Evolutionary conservation across 2,113 vertebrate species (phyloP).

Genomic region (Progne subis): DNA sequence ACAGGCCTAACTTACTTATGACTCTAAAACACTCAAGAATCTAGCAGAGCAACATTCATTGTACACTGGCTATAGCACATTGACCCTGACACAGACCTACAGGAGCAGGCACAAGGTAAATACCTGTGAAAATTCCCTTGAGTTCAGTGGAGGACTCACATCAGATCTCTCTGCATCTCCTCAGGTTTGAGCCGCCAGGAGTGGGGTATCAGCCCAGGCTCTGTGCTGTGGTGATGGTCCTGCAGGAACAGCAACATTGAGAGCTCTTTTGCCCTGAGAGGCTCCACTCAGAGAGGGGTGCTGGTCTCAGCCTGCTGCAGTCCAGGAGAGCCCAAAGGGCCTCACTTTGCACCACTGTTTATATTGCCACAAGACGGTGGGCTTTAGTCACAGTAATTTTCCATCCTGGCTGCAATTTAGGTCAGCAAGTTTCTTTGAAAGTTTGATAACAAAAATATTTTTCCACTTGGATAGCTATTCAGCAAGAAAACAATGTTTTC

Average conservation of each 20-base stretch:
- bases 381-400: background rate
- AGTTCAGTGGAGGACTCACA: background rate
- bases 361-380: accelerated
- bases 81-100: background rate
- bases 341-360: background rate
- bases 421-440: background rate
- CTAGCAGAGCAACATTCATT: background rate
- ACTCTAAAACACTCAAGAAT: background rate
- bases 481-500: background rate
- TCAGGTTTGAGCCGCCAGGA: background rate
- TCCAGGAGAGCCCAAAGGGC: background rate
- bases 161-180: background rate
- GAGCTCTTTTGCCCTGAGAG: background rate
- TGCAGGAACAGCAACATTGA: background rate
- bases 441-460: background rate
- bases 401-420: background rate
- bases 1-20: background rate
- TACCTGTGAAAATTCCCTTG: background rate
- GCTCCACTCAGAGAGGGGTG: background rate
- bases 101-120: background rate
- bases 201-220: background rate
- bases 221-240: background rate
- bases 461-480: background rate
- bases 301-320: background rate
- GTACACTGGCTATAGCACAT: background rate